Evolutionary conservation across 2,888 invertebrate species (phyloP).

Genomic region (Limnephilus lunatus): DNA sequence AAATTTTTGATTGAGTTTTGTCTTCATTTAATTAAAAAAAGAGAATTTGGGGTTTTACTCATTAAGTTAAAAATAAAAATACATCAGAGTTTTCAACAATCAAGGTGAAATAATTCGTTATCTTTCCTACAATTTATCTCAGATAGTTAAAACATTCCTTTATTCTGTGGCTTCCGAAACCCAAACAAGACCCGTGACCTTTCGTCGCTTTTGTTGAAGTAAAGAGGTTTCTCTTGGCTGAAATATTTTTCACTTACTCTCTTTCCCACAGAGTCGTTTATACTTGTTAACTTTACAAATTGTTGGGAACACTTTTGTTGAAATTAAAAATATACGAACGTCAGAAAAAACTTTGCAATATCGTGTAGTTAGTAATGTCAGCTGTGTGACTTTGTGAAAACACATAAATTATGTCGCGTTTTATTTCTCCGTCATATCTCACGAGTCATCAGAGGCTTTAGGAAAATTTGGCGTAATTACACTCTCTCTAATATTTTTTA

Average conservation of each 20-base stretch:
- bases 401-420: not conserved
- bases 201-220: not conserved
- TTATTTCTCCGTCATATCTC: not conserved
- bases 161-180: not conserved
- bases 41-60: too few relatives aligned
- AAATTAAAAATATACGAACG: not conserved
- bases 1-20: too few relatives aligned
- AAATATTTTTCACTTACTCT: slow-evolving; percentile 12
- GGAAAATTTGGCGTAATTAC: not conserved
- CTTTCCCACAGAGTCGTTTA: not conserved
- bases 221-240: not conserved
- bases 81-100: not conserved
- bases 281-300: slow-evolving; percentile 11
- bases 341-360: not conserved
- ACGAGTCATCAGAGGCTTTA: not conserved
- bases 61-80: not conserved
- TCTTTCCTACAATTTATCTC: not conserved
- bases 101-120: not conserved
- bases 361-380: too few relatives aligned
- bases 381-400: not conserved
- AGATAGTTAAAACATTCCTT: not conserved
- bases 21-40: too few relatives aligned
- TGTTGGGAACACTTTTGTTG: slow-evolving; percentile 4
- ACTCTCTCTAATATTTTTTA: not conserved
- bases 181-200: slow-evolving; percentile 3